Evolutionary conservation across 2,113 vertebrate genomes (phyloP).

Genomic region (Lagopus muta): DNA sequence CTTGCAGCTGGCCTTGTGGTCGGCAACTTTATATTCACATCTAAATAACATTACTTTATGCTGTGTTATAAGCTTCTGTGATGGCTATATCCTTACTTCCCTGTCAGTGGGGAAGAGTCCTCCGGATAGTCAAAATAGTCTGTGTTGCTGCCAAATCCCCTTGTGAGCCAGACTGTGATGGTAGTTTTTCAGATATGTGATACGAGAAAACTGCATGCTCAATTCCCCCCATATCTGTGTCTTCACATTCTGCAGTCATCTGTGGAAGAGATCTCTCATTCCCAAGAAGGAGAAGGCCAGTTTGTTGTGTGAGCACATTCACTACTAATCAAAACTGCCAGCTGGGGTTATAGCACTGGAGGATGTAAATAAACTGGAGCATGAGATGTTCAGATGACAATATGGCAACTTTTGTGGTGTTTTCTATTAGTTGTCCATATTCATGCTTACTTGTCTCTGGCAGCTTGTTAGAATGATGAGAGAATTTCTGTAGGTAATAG

Average conservation of each 20-base stretch:
- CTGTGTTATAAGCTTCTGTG: background rate
- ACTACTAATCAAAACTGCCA: conserved; percentile 46
- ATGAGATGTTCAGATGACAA: conserved; percentile 44
- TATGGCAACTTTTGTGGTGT: conserved; percentile 1
- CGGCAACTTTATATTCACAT: background rate
- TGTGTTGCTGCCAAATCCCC: conserved; percentile 38
- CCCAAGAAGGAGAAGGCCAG: conserved; percentile 35
- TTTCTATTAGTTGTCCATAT: background rate
- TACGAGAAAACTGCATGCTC: conserved; percentile 2
- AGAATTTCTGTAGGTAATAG: background rate
- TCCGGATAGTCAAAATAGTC: conserved; percentile 20
- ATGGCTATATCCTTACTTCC: background rate
- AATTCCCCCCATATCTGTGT: conserved; percentile 14
- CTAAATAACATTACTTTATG: conserved; percentile 7
- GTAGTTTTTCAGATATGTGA: conserved; percentile 37
- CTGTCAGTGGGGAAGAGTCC: conserved; percentile 15
- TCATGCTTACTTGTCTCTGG: conserved; percentile 40
- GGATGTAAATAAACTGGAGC: conserved; percentile 43
- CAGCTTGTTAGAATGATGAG: background rate
- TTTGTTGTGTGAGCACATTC: conserved; percentile 57
- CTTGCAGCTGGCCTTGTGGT: conserved; percentile 19
- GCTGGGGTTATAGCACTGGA: conserved; percentile 43
- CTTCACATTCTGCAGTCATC: conserved; percentile 33
- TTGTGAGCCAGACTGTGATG: conserved; percentile 6
- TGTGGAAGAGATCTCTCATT: conserved; percentile 33